Percentiles rank a stretch among this genome's conserved stretches.
phyloP scores from a whole-genome alignment of 2,888 invertebrate species.

The Schrankia costaestrigalis region DNA sequence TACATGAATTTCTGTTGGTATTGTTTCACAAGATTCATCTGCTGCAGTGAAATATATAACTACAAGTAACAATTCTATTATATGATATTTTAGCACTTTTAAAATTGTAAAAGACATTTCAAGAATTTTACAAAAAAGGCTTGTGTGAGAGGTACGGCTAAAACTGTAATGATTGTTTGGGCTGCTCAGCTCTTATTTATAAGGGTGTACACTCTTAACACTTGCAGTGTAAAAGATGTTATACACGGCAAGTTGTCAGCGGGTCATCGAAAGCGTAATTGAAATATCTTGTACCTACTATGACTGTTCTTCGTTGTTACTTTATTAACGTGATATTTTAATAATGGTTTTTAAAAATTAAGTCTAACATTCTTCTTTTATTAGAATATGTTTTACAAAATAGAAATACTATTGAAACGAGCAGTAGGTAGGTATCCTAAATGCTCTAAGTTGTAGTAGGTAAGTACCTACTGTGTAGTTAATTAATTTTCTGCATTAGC shows the following conservation, averaged over 20 bases:
- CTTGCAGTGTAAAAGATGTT: slow-evolving; percentile 19
- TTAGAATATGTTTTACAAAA: no score
- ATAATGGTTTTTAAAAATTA: no score
- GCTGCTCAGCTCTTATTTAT: slow-evolving; percentile 18
- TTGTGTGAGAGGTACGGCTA: slow-evolving; percentile 7
- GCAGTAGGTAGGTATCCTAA: no score
- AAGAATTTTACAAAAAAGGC: slow-evolving; percentile 2
- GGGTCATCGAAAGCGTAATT: slow-evolving; percentile 42
- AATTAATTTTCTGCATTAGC: no score
- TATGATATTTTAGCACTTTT: slow-evolving; percentile 23
- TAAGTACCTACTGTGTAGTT: no score
- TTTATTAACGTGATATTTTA: no score
- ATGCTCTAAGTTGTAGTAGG: no score
- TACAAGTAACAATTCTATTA: slow-evolving; percentile 26
- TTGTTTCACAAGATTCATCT: slow-evolving; percentile 91
- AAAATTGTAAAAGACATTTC: slow-evolving; percentile 21
- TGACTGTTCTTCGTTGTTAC: no score
- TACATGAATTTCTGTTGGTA: slow-evolving; percentile 92
- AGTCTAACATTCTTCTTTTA: no score
- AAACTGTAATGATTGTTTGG: slow-evolving; percentile 14
- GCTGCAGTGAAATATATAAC: slow-evolving; percentile 36
- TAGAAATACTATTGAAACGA: no score
- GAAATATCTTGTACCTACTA: slow-evolving; percentile 49
- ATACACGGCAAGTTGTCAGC: slow-evolving; percentile 37
- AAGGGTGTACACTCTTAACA: slow-evolving; percentile 2